Conservation (phyloP, 2,888 invertebrate genomes). For the Latrodectus hesperus region DNA sequence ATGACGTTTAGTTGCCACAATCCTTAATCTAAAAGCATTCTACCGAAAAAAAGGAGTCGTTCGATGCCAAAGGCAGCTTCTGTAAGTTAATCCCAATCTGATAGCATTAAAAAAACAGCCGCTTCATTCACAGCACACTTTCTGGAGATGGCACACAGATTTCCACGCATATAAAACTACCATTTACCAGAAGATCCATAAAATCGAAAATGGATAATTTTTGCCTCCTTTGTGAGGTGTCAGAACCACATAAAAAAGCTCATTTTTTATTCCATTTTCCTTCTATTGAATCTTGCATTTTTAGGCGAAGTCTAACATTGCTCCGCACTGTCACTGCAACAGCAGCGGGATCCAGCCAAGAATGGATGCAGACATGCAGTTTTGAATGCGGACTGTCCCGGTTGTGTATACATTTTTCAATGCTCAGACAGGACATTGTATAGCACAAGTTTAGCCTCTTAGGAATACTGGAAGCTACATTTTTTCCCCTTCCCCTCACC, state of each 20-base stretch:
- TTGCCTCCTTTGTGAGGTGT: slow-evolving; percentile 61
- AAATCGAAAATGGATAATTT: slow-evolving; percentile 67
- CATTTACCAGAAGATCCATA: slow-evolving; percentile 50
- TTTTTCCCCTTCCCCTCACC: slow-evolving; percentile 12
- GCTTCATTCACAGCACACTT: slow-evolving; percentile 48
- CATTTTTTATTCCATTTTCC: slow-evolving; percentile 69
- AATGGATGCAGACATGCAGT: slow-evolving; percentile 50
- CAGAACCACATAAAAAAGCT: slow-evolving; percentile 66
- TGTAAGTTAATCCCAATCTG: slow-evolving; percentile 7
- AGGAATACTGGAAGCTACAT: slow-evolving; percentile 26
- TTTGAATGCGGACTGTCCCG: slow-evolving; percentile 1
- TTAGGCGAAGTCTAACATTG: slow-evolving; percentile 50
- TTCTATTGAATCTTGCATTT: slow-evolving; percentile 56
- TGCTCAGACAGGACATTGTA: slow-evolving; percentile 35
- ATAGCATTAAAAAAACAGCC: slow-evolving; percentile 62
- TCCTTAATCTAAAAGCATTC: slow-evolving; percentile 56
- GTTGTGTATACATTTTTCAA: slow-evolving; percentile 37
- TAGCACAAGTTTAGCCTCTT: slow-evolving; percentile 33
- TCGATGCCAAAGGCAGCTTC: slow-evolving; percentile 59
- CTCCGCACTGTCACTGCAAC: slow-evolving; percentile 52
- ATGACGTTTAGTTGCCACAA: slow-evolving; percentile 18
- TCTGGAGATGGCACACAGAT: slow-evolving; percentile 37
- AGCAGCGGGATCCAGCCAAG: slow-evolving; percentile 13
- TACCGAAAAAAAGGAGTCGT: slow-evolving; percentile 15
- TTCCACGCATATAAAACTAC: slow-evolving; percentile 66